These are phyloP conservation scores for Daphoenositta chrysoptera DNA, from an alignment of 2,113 vertebrate species.

Conservation along the genomic window DNA sequence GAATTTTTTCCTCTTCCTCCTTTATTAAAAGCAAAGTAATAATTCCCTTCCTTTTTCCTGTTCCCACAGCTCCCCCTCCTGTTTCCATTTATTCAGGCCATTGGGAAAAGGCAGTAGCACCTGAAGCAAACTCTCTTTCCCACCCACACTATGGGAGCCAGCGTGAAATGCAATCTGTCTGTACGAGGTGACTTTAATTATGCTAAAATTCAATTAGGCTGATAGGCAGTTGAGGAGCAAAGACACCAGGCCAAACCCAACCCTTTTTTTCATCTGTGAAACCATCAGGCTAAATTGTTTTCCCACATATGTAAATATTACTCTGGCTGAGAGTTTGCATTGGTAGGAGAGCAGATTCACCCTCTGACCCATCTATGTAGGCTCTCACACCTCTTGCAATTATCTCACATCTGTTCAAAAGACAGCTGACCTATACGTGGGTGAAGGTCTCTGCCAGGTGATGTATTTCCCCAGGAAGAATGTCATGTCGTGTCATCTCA, in stretches of 20 bases:
- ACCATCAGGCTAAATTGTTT: background rate
- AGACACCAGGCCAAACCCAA: background rate
- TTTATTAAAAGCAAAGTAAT: background rate
- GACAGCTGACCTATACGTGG: conserved; percentile 3
- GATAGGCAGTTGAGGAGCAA: background rate
- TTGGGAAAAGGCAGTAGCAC: background rate
- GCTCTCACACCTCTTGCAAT: conserved; percentile 18
- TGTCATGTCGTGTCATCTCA: background rate
- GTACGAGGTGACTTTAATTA: background rate
- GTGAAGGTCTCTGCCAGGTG: background rate
- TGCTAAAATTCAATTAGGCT: background rate
- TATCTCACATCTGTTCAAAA: background rate
- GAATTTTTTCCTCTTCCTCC: background rate
- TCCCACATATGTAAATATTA: background rate
- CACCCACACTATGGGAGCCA: background rate
- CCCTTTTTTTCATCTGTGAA: background rate
- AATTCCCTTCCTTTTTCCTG: background rate
- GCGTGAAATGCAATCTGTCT: background rate
- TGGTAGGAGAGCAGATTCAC: background rate
- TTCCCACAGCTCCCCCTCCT: conserved; percentile 43
- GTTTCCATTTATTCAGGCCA: background rate
- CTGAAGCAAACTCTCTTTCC: background rate
- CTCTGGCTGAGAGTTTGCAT: background rate
- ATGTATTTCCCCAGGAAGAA: background rate
- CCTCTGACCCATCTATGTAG: background rate